These are phyloP conservation scores for Leptopilina clavipes DNA, from an alignment of 1,140 invertebrate genomes.

Conservation along the genomic window DNA sequence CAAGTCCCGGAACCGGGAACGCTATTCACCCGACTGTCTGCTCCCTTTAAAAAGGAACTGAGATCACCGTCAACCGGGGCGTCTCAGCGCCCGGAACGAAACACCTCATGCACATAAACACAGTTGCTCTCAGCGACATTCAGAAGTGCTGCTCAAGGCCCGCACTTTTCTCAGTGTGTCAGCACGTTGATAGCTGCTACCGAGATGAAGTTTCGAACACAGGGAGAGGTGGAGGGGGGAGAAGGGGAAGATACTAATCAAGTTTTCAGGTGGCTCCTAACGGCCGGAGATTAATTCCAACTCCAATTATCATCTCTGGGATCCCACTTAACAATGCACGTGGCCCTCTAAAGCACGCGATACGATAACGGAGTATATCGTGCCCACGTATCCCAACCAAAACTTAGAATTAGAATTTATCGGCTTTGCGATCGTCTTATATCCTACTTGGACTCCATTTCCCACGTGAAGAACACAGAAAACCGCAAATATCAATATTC, in stretches of 20 bases:
- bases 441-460: neutral
- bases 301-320: constrained; percentile 60
- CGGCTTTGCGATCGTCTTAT: neutral
- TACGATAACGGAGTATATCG: constrained; percentile 31
- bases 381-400: neutral
- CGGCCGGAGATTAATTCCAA: constrained; percentile 59
- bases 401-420: constrained; percentile 19
- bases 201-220: constrained; percentile 5
- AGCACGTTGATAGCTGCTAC: constrained; percentile 20
- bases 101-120: too few species aligned
- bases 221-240: too few species aligned
- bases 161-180: neutral
- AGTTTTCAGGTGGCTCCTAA: constrained; percentile 45
- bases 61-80: too few species aligned
- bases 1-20: too few species aligned
- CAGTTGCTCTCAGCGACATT: too few species aligned
- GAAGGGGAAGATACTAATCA: constrained; percentile 41
- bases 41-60: too few species aligned
- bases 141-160: too few species aligned
- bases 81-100: too few species aligned
- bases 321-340: constrained; percentile 52
- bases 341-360: constrained; percentile 23
- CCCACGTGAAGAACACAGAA: neutral
- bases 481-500: too few species aligned
- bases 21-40: too few species aligned